Evolutionary conservation across 2,888 invertebrate species (phyloP).

Genomic region (Polyploca ridens): DNA sequence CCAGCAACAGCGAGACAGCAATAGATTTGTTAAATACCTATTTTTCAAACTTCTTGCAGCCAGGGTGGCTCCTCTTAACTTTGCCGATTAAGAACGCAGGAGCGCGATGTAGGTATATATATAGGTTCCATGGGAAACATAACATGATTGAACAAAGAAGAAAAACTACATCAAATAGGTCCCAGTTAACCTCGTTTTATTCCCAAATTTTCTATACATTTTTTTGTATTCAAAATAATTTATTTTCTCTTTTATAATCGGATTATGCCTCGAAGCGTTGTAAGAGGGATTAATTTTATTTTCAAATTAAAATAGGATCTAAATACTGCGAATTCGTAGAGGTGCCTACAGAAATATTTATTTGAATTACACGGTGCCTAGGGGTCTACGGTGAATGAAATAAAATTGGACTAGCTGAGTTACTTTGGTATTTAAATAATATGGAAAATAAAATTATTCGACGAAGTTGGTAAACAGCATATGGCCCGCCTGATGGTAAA

Average conservation of each 20-base stretch:
- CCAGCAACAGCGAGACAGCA: too few relatives aligned
- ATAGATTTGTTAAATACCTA: too few relatives aligned
- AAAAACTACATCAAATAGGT: not conserved
- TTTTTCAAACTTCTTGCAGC: too few relatives aligned
- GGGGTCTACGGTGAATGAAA: not conserved
- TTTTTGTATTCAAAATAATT: not conserved
- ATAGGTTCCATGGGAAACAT: too few relatives aligned
- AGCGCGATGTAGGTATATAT: too few relatives aligned
- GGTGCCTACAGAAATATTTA: slow-evolving; percentile 29
- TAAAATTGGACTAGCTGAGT: not conserved
- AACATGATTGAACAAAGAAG: too few relatives aligned
- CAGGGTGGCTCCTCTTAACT: too few relatives aligned
- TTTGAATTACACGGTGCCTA: not conserved
- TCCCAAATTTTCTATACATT: not conserved
- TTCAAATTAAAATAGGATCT: slow-evolving; percentile 32
- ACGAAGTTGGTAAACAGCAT: too few relatives aligned
- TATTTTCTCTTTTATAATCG: slow-evolving; percentile 2
- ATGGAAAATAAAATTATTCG: too few relatives aligned
- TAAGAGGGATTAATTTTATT: slow-evolving; percentile 41
- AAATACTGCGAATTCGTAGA: slow-evolving; percentile 19
- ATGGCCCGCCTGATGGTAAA: too few relatives aligned
- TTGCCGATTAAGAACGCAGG: too few relatives aligned
- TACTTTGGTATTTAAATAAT: too few relatives aligned
- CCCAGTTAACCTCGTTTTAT: not conserved
- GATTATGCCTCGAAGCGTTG: not conserved